A percentile compares a stretch with the other conserved stretches of the same genome.
Conservation (phyloP, 1,140 invertebrate genomes). For the Trichogramma pretiosum region DNA sequence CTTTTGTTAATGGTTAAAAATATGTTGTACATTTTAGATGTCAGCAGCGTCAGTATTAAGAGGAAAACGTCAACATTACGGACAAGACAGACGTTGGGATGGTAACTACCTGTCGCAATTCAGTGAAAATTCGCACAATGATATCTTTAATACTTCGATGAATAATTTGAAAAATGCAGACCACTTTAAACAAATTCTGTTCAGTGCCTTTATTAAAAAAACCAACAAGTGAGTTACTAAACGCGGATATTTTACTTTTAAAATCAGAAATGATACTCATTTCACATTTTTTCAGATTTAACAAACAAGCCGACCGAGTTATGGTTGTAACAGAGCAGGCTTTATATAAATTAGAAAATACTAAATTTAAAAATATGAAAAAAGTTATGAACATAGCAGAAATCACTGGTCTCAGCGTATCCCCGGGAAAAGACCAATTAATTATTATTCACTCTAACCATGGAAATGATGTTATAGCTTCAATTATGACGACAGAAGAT, state of each 20-base stretch:
- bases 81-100: slow-evolving; percentile 75
- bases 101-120: slow-evolving; percentile 81
- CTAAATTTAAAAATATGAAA: slow-evolving; percentile 80
- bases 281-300: slow-evolving; percentile 55
- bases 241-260: slow-evolving; percentile 10
- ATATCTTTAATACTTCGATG: slow-evolving; percentile 61
- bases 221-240: slow-evolving; percentile 36
- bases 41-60: slow-evolving; percentile 68
- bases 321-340: slow-evolving; percentile 78
- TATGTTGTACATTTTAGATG: slow-evolving; percentile 53
- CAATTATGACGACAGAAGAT: slow-evolving; percentile 53
- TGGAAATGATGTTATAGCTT: slow-evolving; percentile 84
- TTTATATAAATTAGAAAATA: slow-evolving; percentile 82
- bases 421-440: slow-evolving; percentile 78
- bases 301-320: slow-evolving; percentile 82
- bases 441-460: slow-evolving; percentile 79
- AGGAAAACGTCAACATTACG: slow-evolving; percentile 71
- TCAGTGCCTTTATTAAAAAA: slow-evolving; percentile 40
- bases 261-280: no score
- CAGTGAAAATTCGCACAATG: slow-evolving; percentile 67
- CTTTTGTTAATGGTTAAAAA: neutral
- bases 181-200: slow-evolving; percentile 55
- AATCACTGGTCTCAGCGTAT: slow-evolving; percentile 72
- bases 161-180: slow-evolving; percentile 64
- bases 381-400: slow-evolving; percentile 72